Base-by-base conservation (phyloP, 2,888 invertebrate genomes). In the Acrocyrtus sp. region DNA sequence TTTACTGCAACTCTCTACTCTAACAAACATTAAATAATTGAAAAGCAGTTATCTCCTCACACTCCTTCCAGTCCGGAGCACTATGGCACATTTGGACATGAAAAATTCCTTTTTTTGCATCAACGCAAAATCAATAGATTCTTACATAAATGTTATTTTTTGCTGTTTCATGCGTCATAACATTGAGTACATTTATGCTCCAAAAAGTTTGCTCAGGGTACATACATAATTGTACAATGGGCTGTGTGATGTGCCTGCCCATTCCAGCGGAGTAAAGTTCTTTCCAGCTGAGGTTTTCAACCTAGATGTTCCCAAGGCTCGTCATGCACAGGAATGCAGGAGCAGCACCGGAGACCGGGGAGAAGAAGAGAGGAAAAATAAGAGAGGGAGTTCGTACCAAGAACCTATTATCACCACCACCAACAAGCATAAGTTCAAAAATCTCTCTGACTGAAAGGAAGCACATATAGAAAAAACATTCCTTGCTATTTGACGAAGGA, bases 381-480 rank as follows among this genome's bases (percentile, higher is more conserved):
- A 29, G 8, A 51, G 54, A 17, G 53, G 47, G 47, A 50, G 41
- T 45, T 50, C 61, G 69, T 69, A 50, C 69, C 69, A 69, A 56
- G 69, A 69, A 56, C 69, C 54, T 56, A 22, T 50, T 50, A 57
- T 66, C 66, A 56, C 66, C 63, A 27, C 21, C 21, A 47, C 50
- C 24, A 65, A 66, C 48, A 47, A n/a, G n/a, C n/a, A n/a, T 43
- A 27, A 48, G 48, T 60, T 60, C 48, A 60, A 60, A 60, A 56
- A 56, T 56, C 27, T 17, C 45, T 58, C 47, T 58, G 19, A n/a
- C 24, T 26, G 47, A 21, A n/a, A 51, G 12, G 12, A 24, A 5
- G n/a, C 24, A 17, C 12, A 58, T 17, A 58, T n/a, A n/a, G 27
- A 56, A 17, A 17, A 45, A 45, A 45, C 8, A 56, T 4, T 56